Conservation (phyloP, 92 coral and sea anemone species). For the Paragorgia papillata region DNA sequence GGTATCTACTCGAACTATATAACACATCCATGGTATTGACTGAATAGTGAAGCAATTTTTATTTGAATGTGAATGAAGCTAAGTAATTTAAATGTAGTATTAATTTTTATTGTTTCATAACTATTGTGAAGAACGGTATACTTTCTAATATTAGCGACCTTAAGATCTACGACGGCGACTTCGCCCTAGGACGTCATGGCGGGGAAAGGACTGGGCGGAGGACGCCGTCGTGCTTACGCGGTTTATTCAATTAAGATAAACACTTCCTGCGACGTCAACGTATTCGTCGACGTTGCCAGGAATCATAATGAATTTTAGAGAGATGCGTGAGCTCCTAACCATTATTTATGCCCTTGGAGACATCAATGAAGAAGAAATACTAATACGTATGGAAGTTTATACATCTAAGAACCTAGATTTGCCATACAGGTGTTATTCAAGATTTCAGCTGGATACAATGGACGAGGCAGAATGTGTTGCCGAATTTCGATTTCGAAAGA, state of each 20-base stretch:
- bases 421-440: slow-evolving; percentile 30
- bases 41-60: too few species aligned
- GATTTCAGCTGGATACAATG: slow-evolving; percentile 27
- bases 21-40: too few species aligned
- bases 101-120: too few species aligned
- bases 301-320: slow-evolving; percentile 17
- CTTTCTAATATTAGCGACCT: too few species aligned
- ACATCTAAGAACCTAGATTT: slow-evolving; percentile 43
- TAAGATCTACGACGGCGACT: too few species aligned
- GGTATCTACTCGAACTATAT: too few species aligned
- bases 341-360: slow-evolving; percentile 9
- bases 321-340: slow-evolving; percentile 17
- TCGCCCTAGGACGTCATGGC: slow-evolving; percentile 27
- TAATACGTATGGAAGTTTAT: too few species aligned
- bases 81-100: too few species aligned
- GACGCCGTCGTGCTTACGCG: slow-evolving; percentile 42
- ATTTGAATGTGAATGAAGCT: too few species aligned
- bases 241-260: slow-evolving; percentile 7
- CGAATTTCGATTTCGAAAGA: slow-evolving; percentile 47
- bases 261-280: background rate
- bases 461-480: slow-evolving; percentile 45
- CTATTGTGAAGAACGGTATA: too few species aligned
- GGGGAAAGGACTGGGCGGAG: slow-evolving; percentile 47
- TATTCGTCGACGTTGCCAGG: background rate
- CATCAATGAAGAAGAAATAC: too few species aligned